Percentiles rank a stretch among this genome's conserved stretches.
These are phyloP conservation scores for Campoletis sonorensis DNA, from an alignment of 1,140 invertebrate species.

Conservation along the genomic window DNA sequence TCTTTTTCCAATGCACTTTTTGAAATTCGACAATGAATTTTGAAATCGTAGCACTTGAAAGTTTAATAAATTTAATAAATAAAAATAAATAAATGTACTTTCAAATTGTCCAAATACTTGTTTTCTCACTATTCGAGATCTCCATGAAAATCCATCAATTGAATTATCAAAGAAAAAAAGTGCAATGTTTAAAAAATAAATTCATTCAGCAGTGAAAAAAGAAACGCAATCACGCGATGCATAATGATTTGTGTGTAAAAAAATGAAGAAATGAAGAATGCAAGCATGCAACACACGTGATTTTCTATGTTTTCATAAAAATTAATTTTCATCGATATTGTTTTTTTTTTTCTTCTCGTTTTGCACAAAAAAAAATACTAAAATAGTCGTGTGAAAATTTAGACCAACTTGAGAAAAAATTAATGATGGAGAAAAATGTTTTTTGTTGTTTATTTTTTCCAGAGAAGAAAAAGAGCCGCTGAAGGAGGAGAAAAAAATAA, in stretches of 20 bases:
- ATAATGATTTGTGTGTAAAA: background rate
- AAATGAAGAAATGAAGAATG: conserved; percentile 30
- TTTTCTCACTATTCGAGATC: too few relatives aligned
- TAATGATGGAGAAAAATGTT: conserved; percentile 34
- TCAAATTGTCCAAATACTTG: too few relatives aligned
- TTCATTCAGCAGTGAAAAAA: background rate
- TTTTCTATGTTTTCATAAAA: conserved; percentile 23
- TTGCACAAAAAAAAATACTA: background rate
- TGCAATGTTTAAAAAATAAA: background rate
- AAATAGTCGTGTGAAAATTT: background rate
- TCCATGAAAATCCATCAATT: too few relatives aligned
- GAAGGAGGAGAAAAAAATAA: conserved; percentile 80
- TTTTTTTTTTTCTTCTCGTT: background rate
- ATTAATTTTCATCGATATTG: background rate
- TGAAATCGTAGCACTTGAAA: background rate
- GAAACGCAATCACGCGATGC: background rate
- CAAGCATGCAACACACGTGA: conserved; percentile 47
- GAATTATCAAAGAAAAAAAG: background rate
- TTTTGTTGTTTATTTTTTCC: conserved; percentile 61
- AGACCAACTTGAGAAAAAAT: conserved; percentile 6
- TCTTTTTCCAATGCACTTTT: too few relatives aligned
- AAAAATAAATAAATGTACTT: too few relatives aligned
- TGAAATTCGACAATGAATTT: background rate
- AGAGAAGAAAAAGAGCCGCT: conserved; percentile 90
- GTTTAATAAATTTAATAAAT: background rate